Base-by-base conservation (phyloP, 2,113 vertebrate species). In the Polypterus bichir region DNA sequence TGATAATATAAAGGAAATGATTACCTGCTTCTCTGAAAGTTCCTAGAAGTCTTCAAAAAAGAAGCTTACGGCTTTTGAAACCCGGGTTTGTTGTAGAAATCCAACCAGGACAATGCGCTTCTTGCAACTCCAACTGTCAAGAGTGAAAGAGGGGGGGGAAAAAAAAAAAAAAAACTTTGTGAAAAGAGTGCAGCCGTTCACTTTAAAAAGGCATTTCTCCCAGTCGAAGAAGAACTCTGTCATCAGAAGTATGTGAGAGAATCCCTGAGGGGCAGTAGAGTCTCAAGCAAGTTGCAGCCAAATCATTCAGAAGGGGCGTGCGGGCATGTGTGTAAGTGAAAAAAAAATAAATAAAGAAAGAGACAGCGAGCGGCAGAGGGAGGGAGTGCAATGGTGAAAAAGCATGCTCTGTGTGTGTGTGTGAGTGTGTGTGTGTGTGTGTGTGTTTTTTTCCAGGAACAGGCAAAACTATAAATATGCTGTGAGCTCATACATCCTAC, bases 171-270 rank as follows among this genome's bases (percentile, higher is more conserved):
- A 62, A 71, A 71, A 62, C 58, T 70, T 68, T 68, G 10, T 49
- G 71, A 64, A 61, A 59, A 47, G 52, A 48, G 9, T 47, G 73
- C 59, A 62, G 64, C 75, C 67, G 72, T 68, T 81, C 68, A 72
- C 70, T 76, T 77, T 76, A 76, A 74, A 76, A 79, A 77, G 72
- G 65, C 55, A 76, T 73, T 76, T 77, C 74, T 58, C 52, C 8
- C 49, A 76, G 67, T 70, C 71, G 71, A 71, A 74, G 65, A 67
- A 77, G 72, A 79, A 68, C 73, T 65, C 66, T 84, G 76, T 85
- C 84, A 88, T 84, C 76, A 79, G 77, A 83, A 78, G 69, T 79
- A 76, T 77, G 77, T 76, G 71, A 70, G 64, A 75, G 67, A 76
- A 78, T 83, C 77, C 82, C 84, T 71, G 64, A 63, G 75, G 84